Base-by-base conservation (phyloP, 2,113 vertebrate species). In the Pteronura brasiliensis region DNA sequence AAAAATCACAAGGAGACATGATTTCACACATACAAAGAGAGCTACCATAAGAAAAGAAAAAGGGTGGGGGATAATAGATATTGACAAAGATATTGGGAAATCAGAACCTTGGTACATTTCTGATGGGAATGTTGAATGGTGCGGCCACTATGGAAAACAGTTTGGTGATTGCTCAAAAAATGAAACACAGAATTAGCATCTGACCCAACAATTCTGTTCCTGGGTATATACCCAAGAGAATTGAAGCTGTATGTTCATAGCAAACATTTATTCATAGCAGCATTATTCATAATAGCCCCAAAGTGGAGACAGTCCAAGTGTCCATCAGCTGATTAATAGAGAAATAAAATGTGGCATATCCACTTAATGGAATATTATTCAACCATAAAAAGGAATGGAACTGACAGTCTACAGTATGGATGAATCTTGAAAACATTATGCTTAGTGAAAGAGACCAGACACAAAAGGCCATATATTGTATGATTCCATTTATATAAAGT, bases 391-490 rank as follows among this genome's bases (percentile, higher is more conserved):
- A 95, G 17, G 34, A 44, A 25, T 0, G n/a, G 49, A 44, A 20
- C 1, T 6, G 55, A 9, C 7, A 17, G 27, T n/a, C 57, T 55
- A 52, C 52, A 42, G 11, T 1, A 17, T 0, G 4, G 52, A 12
- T 5, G 76, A 59, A 11, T 9, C 55, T 44, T 72, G 81, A 61
- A n/a, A 55, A 65, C 42, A 23, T n/a, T 13, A 49, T 25, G 25
- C 49, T 87, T 34, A 57, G 31, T 7, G 17, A 3, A 47, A 57
- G 36, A 25, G 36, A 63, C 13, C 36, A 20, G 36, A 20, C 49
- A 39, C 23, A 17, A 61, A 59, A 34, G 69, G 0, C 6, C 3
- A 1, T 6, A 0, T 1, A 3, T 15, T 5, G 21, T 7, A 20
- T 3, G 34, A 42, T 20, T 57, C 34, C 25, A 8, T n/a, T 39